Percentiles rank a stretch among this genome's conserved stretches.
Evolutionary conservation across 2,113 vertebrate species (phyloP).

Genomic region (Pseudorhombus dupliciocellatus): DNA sequence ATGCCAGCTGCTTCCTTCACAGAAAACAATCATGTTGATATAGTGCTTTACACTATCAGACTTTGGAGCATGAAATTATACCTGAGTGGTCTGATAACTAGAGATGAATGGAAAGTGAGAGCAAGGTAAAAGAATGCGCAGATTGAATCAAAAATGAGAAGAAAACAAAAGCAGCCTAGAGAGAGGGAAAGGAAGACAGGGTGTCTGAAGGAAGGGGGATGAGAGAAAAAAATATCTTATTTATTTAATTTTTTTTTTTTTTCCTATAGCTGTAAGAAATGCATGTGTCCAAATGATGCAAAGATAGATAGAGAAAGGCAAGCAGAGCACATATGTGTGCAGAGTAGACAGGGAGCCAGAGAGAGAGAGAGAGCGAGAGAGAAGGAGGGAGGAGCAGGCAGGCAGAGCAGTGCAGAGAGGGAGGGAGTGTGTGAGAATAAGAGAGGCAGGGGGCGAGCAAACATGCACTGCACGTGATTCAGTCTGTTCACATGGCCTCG

Average conservation of each 20-base stretch:
- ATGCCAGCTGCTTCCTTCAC: neutral
- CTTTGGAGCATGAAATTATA: neutral
- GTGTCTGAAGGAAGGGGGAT: neutral
- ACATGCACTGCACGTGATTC: conserved; percentile 74
- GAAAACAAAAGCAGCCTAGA: neutral
- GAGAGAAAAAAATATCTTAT: neutral
- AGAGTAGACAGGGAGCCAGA: conserved; percentile 18
- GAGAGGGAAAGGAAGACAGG: neutral
- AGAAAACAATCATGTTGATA: neutral
- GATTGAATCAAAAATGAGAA: neutral
- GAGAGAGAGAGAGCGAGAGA: conserved; percentile 12
- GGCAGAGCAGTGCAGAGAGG: conserved; percentile 52
- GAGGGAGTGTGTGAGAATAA: conserved; percentile 34
- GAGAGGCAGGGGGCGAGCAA: conserved; percentile 42
- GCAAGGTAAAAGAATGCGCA: neutral
- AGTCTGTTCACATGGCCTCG: conserved; percentile 72
- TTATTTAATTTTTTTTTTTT: no score
- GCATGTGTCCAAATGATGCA: conserved; percentile 4
- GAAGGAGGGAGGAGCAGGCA: conserved; percentile 46
- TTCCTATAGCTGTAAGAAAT: neutral
- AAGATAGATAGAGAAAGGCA: conserved; percentile 4
- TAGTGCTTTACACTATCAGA: neutral
- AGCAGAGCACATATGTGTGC: conserved; percentile 15
- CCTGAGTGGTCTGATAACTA: neutral
- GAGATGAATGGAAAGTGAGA: neutral